phyloP scores from a whole-genome alignment of 2,113 vertebrate genomes.

The Corydoras sp. region DNA sequence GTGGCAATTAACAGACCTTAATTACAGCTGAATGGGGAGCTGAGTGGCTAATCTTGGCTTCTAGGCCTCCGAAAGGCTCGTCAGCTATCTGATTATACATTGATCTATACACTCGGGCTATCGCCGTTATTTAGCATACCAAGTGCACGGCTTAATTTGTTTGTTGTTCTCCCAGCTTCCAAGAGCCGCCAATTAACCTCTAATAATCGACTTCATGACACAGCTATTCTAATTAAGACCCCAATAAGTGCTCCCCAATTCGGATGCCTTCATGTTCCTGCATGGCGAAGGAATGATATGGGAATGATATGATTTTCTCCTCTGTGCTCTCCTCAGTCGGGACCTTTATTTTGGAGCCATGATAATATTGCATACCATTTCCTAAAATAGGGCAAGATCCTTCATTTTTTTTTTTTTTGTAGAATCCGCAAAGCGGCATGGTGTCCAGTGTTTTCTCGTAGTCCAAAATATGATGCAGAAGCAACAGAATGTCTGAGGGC shows the following conservation, averaged over 20 bases:
- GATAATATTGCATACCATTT: constrained; percentile 12
- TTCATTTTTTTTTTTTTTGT: constrained; percentile 42
- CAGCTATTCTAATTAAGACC: constrained; percentile 37
- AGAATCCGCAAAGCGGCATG: constrained; percentile 47
- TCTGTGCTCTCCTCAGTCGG: not conserved
- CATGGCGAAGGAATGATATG: constrained; percentile 6
- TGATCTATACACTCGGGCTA: constrained; percentile 58
- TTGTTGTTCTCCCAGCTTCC: constrained; percentile 33
- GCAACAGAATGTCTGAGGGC: constrained; percentile 65
- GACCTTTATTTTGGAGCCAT: not conserved
- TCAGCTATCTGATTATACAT: constrained; percentile 75
- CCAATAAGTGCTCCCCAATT: constrained; percentile 29
- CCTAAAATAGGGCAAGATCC: constrained; percentile 56
- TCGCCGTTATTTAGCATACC: constrained; percentile 65
- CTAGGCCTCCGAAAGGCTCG: constrained; percentile 58
- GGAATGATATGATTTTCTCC: constrained; percentile 6
- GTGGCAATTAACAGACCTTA: constrained; percentile 87
- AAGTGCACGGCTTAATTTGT: constrained; percentile 41
- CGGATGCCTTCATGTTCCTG: constrained; percentile 19
- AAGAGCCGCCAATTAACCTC: constrained; percentile 35
- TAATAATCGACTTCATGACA: constrained; percentile 38
- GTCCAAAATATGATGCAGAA: constrained; percentile 66
- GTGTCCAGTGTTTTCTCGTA: constrained; percentile 38
- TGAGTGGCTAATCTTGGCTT: constrained; percentile 76
- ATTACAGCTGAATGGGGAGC: constrained; percentile 81